Base-by-base conservation (phyloP, 2,888 invertebrate species). In the Drosophila meridiana region DNA sequence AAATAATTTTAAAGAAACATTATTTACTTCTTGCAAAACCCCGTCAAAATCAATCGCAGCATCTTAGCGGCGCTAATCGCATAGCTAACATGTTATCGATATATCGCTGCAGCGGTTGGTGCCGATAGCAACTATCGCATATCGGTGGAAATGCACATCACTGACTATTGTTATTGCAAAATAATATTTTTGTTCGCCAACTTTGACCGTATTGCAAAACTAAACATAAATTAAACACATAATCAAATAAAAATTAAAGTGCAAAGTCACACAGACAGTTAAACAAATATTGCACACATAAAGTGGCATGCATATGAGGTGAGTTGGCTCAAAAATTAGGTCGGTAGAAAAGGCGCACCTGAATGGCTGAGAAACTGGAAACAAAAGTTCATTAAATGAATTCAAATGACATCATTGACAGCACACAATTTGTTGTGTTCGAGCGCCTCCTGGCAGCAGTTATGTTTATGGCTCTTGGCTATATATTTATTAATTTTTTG, bases 401-500 rank as follows among this genome's bases (percentile, higher is more conserved):
- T 76, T 80, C 78, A 84, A 76, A 89, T 85, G 85, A 85, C 85
- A 89, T 85, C 85, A 85, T 89, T 72, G 64, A 64, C 68, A 85
- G 59, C 72, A 61, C 55, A 68, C 63, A 70, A 73, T 82, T 87
- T 68, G 67, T 62, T 70, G 61, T 47, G 61, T 34, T 63, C 53
- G 8, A 58, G 45, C 58, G 42, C 14, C 43, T 9, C 32, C 20
- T 20, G 34, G 34, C n/a, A 50, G 7, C 45, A 68, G 62, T 62
- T 53, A 45, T 63, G 50, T 74, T 81, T 71, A 71, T 66, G 66
- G 63, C 73, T 58, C 69, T 67, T 62, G 55, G 62, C 45, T 73
- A 71, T 80, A 74, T 80, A 76, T 82, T 89, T 87, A 78, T 72
- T 87, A 75, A 56, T 62, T 57, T 72, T 73, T 8, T 84, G 85